Base-by-base conservation (phyloP, 2,797 vertebrate species). In the Pteropus rufus region DNA sequence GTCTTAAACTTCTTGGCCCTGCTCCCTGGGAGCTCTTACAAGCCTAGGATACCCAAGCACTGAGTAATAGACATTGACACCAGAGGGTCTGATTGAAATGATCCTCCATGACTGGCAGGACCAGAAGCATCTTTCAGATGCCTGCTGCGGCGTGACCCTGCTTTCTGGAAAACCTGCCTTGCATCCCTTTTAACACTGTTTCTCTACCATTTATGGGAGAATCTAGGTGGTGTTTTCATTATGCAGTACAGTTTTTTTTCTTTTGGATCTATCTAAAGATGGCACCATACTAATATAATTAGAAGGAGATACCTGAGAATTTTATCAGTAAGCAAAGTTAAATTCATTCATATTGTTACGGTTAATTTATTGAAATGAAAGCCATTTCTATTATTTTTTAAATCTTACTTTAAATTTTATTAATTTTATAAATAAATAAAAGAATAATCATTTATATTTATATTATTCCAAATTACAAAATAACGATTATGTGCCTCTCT, bases 351-450 rank as follows among this genome's bases (percentile, higher is more conserved):
- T 82, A 31, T 79, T 84, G 16, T 91, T 91, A 65, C 65, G 77
- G 92, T 97, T 97, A 41, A 94, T 94, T 91, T 95, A 41, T 83
- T 56, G 93, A 97, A 94, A 95, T 89, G 44, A 96, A 89, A 97
- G 75, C 36, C 54, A 34, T 72, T 65, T 95, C 96, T 81, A 77
- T 31, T 75, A 49, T 52, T 41, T 92, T 49, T 69, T 24, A 24
- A 44, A 54, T 36, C 4, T 56, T 67, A 36, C 26, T 65, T 89
- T 64, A 39, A 16, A 26, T 29, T 41, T 54, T 34, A 54, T 41
- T 58, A 19, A 41, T 54, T 39, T 77, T 67, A 77, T 44, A 69
- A 54, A 52, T 87, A 89, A 49, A 60, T 62, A 29, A 24, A 36
- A 73, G n/a, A 82, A 62, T 31, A 72, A 41, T 64, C 72, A 72